Evolutionary conservation across 1,140 invertebrate species (phyloP), one percentile per base, ranked within the genome.

Genomic region (Epicauta chinensis): DNA sequence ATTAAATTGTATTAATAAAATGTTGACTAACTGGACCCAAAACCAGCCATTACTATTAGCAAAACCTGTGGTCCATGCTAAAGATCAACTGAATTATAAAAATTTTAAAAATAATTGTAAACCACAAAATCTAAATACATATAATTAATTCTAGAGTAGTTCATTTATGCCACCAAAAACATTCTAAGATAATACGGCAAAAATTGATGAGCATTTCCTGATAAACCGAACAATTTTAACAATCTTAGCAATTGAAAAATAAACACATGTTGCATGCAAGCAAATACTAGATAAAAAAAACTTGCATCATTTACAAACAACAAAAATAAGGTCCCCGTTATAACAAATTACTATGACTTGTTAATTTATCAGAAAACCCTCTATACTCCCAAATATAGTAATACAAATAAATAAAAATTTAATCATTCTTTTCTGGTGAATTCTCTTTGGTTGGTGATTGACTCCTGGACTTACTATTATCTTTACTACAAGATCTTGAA

Each of bases 21-120:
- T 39, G 53, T 46, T 50, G 53, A 55, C 53, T 55, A 55, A 55
- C 53, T 55, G 53, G 53, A 55, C 53, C 53, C 53, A 55, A 55
- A 49, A 55, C 45, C 53, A 46, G 45, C 43, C 53, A 23, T 23
- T 45, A 50, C 53, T 55, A 55, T 50, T 50, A 50, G 53, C 53
- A 55, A 50, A 55, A 55, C 47, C 53, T 55, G 46, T 49, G 53
- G 46, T 45, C 53, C 46, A 55, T 45, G 40, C 39, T 50, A 55
- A 53, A 23, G 23, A 49, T 47, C 45, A 47, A 47, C 45, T 47
- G 30, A 47, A 47, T 23, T 14, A 30, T 37, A 47, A 47, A 47
- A 37, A 47, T 37, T 47, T 13, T 38, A 37, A 47, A 31, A 47
- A 47, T 47, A 38, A 41, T 41, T 39, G 37, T 7, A 7, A 23